Evolutionary conservation across 2,113 vertebrate genomes (phyloP), one percentile per base, ranked within the genome.

Genomic region (Rhinopomastus cyanomelas): DNA sequence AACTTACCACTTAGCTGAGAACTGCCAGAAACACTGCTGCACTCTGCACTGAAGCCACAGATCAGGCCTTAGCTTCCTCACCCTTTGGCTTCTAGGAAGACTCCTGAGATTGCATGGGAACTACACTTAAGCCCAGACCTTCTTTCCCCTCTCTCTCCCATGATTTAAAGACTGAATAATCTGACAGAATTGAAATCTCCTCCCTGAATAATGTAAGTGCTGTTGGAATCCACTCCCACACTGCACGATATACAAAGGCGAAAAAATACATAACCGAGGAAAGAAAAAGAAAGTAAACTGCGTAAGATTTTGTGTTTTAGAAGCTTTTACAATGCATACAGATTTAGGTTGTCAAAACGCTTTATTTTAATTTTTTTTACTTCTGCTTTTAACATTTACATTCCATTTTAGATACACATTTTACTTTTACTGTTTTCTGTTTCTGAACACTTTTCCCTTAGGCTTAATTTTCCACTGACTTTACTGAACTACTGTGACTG

Each of bases 401-500:
- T 85, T 74, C 34, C 3, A 30, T 80, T 90, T 80, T 56, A 64
- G 15, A 71, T 37, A 32, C 15, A 66, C 16, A 7, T 81, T 88
- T 78, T 6, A 9, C 71, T 77, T 81, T 48, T 21, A 61, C 7
- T 69, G 3, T 0, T 72, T 89, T 94, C 65, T 3, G 0, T 64
- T 91, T 66, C 19, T 62, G 52, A 57, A 56, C 16, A 1, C 1
- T 34, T 93, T 80, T 67, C 46, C 39, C 49, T 87, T 71, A 30
- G 30, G 5, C 56, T 85, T 74, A 59, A n/a, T 56, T 95, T 96
- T 75, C 62, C 66, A 79, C 13, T 78, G 61, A 83, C 25, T 74
- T 82, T 71, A 17, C 44, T 55, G 46, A 87, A 64, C 29, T 71
- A 29, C 37, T 90, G 72, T 32, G n/a, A 32, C 29, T 16, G 26